phyloP scores from a whole-genome alignment of 2,797 vertebrate species.

The Urosaurus nigricauda region DNA sequence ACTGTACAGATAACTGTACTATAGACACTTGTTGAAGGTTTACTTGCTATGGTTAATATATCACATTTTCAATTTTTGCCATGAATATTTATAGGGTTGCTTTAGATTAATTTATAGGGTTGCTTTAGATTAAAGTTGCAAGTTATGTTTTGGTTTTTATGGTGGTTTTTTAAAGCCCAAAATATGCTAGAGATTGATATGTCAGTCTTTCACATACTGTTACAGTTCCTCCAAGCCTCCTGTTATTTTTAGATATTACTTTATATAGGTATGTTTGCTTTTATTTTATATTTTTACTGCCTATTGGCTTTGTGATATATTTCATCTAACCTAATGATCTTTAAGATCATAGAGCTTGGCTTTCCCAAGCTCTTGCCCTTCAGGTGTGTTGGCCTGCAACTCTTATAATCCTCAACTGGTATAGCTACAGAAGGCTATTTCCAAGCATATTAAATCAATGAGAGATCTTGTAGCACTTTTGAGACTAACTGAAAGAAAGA shows the following conservation, averaged over 20 bases:
- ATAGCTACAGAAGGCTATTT: neutral
- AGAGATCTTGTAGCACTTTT: no score
- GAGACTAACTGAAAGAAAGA: no score
- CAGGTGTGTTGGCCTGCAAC: neutral
- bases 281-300: neutral
- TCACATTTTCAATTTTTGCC: neutral
- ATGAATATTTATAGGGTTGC: neutral
- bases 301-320: neutral
- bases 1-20: neutral
- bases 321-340: neutral
- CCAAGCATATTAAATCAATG: no score
- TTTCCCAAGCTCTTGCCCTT: neutral
- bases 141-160: neutral
- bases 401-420: neutral
- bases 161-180: neutral
- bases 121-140: neutral
- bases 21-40: neutral
- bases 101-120: neutral
- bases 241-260: neutral
- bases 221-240: neutral
- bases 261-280: neutral
- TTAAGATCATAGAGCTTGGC: neutral
- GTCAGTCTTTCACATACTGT: neutral
- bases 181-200: neutral
- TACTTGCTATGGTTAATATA: neutral